These are phyloP conservation scores for Synergus itoensis DNA, from an alignment of 2,888 invertebrate genomes.

Conservation along the genomic window DNA sequence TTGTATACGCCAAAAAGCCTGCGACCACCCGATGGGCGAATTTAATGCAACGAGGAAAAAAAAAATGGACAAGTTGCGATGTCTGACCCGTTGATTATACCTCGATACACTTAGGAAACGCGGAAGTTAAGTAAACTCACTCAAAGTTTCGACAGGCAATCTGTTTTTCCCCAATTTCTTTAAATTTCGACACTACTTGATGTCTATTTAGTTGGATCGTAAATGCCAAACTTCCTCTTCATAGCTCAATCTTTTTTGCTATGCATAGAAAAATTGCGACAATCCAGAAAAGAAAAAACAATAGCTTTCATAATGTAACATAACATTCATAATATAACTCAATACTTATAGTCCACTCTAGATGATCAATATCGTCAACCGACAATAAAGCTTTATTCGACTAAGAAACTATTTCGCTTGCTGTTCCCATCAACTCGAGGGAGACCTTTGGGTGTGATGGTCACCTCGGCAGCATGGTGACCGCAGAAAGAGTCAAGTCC, in stretches of 20 bases:
- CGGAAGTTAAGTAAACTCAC: constrained; percentile 25
- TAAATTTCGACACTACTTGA: background rate
- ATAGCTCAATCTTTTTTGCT: background rate
- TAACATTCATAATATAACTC: too few species aligned
- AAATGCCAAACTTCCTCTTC: background rate
- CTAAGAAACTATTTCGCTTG: background rate
- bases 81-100: constrained; percentile 45
- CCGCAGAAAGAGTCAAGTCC: constrained; percentile 64
- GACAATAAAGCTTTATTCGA: background rate
- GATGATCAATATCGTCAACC: too few species aligned
- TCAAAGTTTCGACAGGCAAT: background rate
- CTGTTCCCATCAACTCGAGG: constrained; percentile 24
- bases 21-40: constrained; percentile 50
- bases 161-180: background rate
- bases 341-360: too few species aligned
- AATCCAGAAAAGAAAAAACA: background rate
- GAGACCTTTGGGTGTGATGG: constrained; percentile 53
- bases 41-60: constrained; percentile 42
- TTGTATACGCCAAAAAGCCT: constrained; percentile 46
- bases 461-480: constrained; percentile 60
- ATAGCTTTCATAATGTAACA: too few species aligned
- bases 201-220: background rate
- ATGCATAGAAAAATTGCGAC: background rate
- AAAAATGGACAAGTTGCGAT: constrained; percentile 46
- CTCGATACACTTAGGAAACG: constrained; percentile 47